A percentile compares a stretch with the other conserved stretches of the same genome.
phyloP scores from a whole-genome alignment of 2,888 invertebrate genomes.

The Reticulitermes lucifugus region DNA sequence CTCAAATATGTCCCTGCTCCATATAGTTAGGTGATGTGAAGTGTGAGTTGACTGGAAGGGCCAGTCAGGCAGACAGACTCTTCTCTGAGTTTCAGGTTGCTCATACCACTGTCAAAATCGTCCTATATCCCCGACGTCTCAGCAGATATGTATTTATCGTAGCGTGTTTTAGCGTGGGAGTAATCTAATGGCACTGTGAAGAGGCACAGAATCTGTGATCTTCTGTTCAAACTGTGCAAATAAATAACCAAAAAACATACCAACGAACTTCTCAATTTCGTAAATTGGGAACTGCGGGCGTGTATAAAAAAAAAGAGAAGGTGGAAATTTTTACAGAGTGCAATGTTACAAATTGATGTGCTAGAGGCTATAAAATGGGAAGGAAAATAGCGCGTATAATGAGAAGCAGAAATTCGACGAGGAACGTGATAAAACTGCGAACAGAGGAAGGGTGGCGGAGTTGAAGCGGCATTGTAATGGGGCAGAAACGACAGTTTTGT shows the following conservation, averaged over 20 bases:
- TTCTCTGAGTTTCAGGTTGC: no score
- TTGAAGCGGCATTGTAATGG: background rate
- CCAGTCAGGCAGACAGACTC: no score
- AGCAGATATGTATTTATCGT: no score
- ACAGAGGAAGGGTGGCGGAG: background rate
- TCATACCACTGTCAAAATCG: no score
- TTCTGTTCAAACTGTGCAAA: constrained; percentile 1
- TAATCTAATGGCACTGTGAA: background rate
- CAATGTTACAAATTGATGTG: constrained; percentile 43
- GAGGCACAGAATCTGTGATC: background rate
- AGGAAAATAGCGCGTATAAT: constrained; percentile 39
- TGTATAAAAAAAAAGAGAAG: constrained; percentile 21
- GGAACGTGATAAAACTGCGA: constrained; percentile 41
- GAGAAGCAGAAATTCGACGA: constrained; percentile 38
- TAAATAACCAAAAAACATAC: constrained; percentile 2
- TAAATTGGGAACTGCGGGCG: constrained; percentile 36
- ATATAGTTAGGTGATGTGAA: no score
- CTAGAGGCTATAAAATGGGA: constrained; percentile 38
- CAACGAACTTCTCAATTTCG: constrained; percentile 42
- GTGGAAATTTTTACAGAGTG: constrained; percentile 33
- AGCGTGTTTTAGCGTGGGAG: background rate
- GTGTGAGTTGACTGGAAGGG: no score
- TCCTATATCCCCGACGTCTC: no score
- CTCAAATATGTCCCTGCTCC: no score
- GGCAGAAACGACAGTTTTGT: background rate